Evolutionary conservation across 2,113 vertebrate genomes (phyloP).

Genomic region (Zosterops lateralis): DNA sequence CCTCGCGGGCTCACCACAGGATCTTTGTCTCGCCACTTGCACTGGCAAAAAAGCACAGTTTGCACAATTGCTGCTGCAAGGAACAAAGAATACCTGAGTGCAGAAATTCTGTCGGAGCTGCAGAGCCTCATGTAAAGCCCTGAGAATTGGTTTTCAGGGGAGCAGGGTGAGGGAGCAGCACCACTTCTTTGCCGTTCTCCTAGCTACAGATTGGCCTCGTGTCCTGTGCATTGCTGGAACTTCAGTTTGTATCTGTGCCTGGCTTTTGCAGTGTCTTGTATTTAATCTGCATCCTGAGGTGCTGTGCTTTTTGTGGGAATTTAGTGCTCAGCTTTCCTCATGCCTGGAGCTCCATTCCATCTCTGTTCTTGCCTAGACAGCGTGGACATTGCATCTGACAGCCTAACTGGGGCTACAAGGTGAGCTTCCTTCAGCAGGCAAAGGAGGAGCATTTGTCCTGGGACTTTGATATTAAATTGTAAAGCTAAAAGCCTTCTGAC

Average conservation of each 20-base stretch:
- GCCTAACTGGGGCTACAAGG: background rate
- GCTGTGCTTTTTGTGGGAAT: background rate
- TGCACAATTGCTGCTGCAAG: background rate
- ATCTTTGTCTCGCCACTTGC: fast-evolving
- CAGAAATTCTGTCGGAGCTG: background rate
- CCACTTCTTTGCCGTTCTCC: background rate
- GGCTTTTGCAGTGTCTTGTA: background rate
- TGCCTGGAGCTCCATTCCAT: background rate
- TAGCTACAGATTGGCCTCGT: fast-evolving
- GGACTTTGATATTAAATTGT: background rate
- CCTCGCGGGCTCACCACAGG: fast-evolving
- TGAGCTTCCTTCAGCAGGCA: background rate
- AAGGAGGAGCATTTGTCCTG: slow-evolving; percentile 2
- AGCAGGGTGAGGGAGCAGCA: background rate
- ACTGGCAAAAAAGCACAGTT: background rate
- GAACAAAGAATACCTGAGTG: fast-evolving
- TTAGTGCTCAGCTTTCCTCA: background rate
- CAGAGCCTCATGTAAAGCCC: background rate
- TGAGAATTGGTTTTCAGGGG: background rate
- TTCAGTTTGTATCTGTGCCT: fast-evolving
- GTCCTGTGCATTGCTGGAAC: fast-evolving
- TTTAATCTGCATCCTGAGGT: background rate
- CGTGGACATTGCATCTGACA: background rate
- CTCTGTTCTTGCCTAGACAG: background rate
- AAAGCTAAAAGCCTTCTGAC: background rate